These are phyloP conservation scores for Macroteleia sp. DNA, from an alignment of 2,888 invertebrate genomes.

Conservation along the genomic window DNA sequence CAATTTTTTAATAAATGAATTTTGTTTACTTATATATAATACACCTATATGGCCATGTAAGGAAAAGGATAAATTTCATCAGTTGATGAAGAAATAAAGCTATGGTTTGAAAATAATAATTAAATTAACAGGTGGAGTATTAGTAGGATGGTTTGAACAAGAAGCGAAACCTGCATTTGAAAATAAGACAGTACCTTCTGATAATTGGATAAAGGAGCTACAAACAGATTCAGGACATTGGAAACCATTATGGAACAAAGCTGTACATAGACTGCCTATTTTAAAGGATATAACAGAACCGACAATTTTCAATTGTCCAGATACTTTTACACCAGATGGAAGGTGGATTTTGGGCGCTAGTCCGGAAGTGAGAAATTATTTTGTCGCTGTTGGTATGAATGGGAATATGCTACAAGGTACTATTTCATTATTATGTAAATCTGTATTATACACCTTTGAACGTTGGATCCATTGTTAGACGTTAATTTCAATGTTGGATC, in stretches of 20 bases:
- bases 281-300: conserved; percentile 85
- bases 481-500: too few species aligned
- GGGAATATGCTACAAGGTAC: conserved; percentile 87
- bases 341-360: conserved; percentile 89
- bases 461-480: too few species aligned
- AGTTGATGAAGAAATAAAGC: too few species aligned
- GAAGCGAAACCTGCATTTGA: conserved; percentile 88
- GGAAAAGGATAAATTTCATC: too few species aligned
- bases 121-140: conserved; percentile 82
- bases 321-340: conserved; percentile 90
- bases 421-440: neutral
- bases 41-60: too few species aligned
- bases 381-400: conserved; percentile 90
- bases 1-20: neutral
- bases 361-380: conserved; percentile 89
- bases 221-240: conserved; percentile 87
- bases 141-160: conserved; percentile 88
- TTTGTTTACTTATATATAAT: too few species aligned
- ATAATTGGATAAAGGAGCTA: conserved; percentile 85
- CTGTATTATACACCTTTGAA: too few species aligned
- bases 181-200: conserved; percentile 78
- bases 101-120: too few species aligned
- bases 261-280: conserved; percentile 85
- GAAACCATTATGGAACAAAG: conserved; percentile 85
- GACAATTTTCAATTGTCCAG: conserved; percentile 87